phyloP scores from a whole-genome alignment of 2,888 invertebrate species.

The Alviniconcha strummeri region DNA sequence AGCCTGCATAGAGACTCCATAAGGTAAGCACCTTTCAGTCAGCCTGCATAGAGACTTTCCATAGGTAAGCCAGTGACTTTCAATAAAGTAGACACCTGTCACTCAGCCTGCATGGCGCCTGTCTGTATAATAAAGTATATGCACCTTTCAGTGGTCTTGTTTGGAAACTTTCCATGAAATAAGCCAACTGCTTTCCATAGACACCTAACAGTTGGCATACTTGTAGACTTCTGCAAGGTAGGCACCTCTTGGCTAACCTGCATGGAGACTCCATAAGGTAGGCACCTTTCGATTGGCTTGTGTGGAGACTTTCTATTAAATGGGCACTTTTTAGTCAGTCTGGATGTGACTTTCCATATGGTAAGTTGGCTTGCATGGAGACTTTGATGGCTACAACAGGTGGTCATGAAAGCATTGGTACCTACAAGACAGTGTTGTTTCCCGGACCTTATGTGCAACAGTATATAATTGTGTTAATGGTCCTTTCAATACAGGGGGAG shows the following conservation, averaged over 20 bases:
- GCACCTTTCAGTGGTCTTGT: slow-evolving; percentile 40
- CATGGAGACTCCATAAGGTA: slow-evolving; percentile 57
- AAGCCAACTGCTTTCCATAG: slow-evolving; percentile 40
- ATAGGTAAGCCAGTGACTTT: slow-evolving; percentile 54
- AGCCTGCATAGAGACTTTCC: slow-evolving; percentile 48
- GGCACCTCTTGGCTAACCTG: neutral
- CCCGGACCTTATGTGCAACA: too few species aligned
- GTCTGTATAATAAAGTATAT: slow-evolving; percentile 47
- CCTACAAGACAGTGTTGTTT: too few species aligned
- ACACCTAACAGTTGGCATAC: slow-evolving; percentile 39
- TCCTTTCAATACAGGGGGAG: slow-evolving; percentile 45
- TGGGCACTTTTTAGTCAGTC: slow-evolving; percentile 17
- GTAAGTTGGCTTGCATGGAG: slow-evolving; percentile 49
- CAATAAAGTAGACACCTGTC: slow-evolving; percentile 51
- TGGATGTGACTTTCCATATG: slow-evolving; percentile 53
- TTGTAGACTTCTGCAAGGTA: slow-evolving; percentile 57
- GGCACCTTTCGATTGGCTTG: slow-evolving; percentile 30
- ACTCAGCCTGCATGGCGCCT: slow-evolving; percentile 47
- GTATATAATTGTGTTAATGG: too few species aligned
- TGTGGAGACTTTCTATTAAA: slow-evolving; percentile 55
- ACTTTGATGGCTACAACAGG: slow-evolving; percentile 31
- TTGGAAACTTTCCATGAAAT: slow-evolving; percentile 49
- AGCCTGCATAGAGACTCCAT: slow-evolving; percentile 47
- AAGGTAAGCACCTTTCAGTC: slow-evolving; percentile 47
- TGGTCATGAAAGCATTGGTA: too few species aligned